Evolutionary conservation across 2,888 invertebrate species (phyloP).

Genomic region (Parnassius orleans): DNA sequence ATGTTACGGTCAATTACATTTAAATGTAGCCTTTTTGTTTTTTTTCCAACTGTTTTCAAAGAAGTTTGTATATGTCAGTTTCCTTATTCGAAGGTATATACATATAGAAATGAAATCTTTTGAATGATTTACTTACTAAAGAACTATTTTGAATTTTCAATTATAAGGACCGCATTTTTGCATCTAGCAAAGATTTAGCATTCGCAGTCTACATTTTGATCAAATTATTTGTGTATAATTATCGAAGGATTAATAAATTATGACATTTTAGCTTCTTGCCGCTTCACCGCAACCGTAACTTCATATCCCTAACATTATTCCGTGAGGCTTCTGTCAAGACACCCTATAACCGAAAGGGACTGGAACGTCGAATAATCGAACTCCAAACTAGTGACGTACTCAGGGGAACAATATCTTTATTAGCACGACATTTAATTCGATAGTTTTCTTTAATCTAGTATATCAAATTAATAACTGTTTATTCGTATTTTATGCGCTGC

Average conservation of each 20-base stretch:
- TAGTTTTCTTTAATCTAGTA: too few species aligned
- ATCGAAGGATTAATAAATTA: slow-evolving; percentile 1
- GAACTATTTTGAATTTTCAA: too few species aligned
- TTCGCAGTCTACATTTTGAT: too few species aligned
- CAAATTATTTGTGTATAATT: not conserved
- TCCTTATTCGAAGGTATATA: too few species aligned
- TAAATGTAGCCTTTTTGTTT: slow-evolving; percentile 6
- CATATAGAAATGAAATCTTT: too few species aligned
- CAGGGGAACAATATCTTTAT: not conserved
- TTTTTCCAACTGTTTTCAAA: not conserved
- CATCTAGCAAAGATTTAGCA: too few species aligned
- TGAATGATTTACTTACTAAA: too few species aligned
- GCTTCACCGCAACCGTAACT: slow-evolving; percentile 27
- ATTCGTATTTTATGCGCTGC: too few species aligned
- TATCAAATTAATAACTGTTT: too few species aligned
- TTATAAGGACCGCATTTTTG: too few species aligned
- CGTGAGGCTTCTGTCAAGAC: slow-evolving; percentile 61
- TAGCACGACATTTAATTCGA: not conserved
- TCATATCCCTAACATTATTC: slow-evolving; percentile 38
- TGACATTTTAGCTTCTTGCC: slow-evolving; percentile 1
- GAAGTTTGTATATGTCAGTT: too few species aligned
- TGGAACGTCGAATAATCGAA: slow-evolving; percentile 77
- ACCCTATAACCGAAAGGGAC: slow-evolving; percentile 66
- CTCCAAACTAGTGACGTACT: slow-evolving; percentile 34
- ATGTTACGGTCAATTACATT: slow-evolving; percentile 53